phyloP scores from a whole-genome alignment of 2,797 vertebrate genomes.

The Brotula barbata region DNA sequence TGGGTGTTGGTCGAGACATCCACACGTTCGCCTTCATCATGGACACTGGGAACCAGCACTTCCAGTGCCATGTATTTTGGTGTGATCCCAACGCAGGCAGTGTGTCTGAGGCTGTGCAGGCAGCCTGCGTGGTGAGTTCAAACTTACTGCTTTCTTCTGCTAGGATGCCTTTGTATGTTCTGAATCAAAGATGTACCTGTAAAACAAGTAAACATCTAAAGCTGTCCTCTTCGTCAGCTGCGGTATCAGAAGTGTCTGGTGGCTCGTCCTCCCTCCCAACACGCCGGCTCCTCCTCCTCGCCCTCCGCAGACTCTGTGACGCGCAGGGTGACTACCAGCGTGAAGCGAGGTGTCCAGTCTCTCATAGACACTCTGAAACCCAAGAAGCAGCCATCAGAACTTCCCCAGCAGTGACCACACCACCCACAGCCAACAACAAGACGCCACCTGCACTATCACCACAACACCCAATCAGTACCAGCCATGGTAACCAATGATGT shows the following conservation, averaged over 20 bases:
- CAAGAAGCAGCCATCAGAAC: constrained; percentile 90
- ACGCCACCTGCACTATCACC: constrained; percentile 62
- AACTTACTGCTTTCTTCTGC: not conserved
- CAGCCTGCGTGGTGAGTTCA: constrained; percentile 92
- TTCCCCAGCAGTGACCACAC: constrained; percentile 80
- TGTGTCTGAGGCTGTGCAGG: constrained; percentile 95
- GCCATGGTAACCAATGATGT: constrained; percentile 69
- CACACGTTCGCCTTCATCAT: constrained; percentile 98
- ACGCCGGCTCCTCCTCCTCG: constrained; percentile 84
- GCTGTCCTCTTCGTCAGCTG: constrained; percentile 76
- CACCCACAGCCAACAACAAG: constrained; percentile 42
- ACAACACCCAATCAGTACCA: constrained; percentile 61
- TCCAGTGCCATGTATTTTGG: constrained; percentile 96
- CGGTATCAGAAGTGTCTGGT: constrained; percentile 99
- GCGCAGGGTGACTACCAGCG: constrained; percentile 93
- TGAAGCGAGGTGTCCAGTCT: constrained; percentile 94
- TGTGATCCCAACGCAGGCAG: constrained; percentile 93
- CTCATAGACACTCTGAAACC: constrained; percentile 99
- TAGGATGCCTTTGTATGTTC: not conserved
- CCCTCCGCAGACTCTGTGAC: constrained; percentile 89
- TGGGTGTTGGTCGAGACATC: constrained; percentile 93
- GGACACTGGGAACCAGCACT: constrained; percentile 95
- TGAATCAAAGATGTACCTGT: too few species aligned
- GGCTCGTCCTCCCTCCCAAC: constrained; percentile 91
- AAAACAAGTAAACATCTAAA: not conserved